These are phyloP conservation scores for Rhysida immarginata DNA, from an alignment of 1,140 invertebrate species.

Conservation along the genomic window DNA sequence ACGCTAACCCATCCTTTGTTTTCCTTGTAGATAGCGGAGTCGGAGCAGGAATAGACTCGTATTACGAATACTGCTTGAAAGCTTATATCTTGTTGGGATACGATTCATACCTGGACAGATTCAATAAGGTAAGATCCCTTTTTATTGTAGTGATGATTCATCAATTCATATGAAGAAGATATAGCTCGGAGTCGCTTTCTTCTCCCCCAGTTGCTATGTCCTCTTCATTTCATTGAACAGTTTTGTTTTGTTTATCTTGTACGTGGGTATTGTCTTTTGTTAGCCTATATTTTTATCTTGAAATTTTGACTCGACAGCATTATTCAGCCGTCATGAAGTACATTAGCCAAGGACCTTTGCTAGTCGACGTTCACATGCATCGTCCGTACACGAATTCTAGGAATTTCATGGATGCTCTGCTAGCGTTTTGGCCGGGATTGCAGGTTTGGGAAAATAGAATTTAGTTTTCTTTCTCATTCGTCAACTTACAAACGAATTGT, in stretches of 20 bases:
- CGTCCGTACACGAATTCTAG: conserved; percentile 82
- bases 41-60: conserved; percentile 97
- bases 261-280: too few relatives aligned
- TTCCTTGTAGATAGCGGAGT: conserved; percentile 71
- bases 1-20: too few relatives aligned
- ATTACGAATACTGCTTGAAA: conserved; percentile 96
- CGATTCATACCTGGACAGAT: conserved; percentile 77
- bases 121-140: conserved; percentile 49
- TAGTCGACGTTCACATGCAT: conserved; percentile 98
- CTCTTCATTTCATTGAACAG: too few relatives aligned
- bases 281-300: too few relatives aligned
- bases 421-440: conserved; percentile 96
- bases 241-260: too few relatives aligned
- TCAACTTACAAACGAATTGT: too few relatives aligned
- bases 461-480: too few relatives aligned
- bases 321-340: conserved; percentile 98
- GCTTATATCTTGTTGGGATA: conserved; percentile 59
- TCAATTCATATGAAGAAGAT: too few relatives aligned
- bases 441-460: conserved; percentile 61
- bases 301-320: too few relatives aligned
- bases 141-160: too few relatives aligned
- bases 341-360: conserved; percentile 82
- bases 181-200: too few relatives aligned
- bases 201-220: too few relatives aligned
- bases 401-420: conserved; percentile 92